phyloP scores from a whole-genome alignment of 1,140 invertebrate species.

The Drosophila rufa region DNA sequence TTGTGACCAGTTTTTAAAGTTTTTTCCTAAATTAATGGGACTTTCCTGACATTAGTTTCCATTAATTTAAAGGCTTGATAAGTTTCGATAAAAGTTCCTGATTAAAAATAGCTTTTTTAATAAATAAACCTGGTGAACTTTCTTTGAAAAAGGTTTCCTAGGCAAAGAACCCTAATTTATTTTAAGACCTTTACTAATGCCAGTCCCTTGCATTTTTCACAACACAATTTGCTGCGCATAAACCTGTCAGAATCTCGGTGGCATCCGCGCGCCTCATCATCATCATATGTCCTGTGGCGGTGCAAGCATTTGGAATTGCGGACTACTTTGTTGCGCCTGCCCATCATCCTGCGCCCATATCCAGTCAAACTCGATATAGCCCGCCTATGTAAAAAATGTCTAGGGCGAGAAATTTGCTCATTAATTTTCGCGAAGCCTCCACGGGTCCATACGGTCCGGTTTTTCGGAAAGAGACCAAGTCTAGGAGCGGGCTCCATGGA shows the following conservation, averaged over 20 bases:
- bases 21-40: background rate
- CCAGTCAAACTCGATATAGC: constrained; percentile 47
- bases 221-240: constrained; percentile 49
- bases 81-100: too few relatives aligned
- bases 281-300: constrained; percentile 41
- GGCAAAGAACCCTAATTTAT: too few relatives aligned
- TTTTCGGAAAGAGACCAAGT: constrained; percentile 20
- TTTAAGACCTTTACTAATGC: background rate
- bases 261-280: constrained; percentile 39
- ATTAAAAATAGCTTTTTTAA: too few relatives aligned
- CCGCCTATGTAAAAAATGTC: constrained; percentile 58
- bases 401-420: constrained; percentile 75
- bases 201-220: background rate
- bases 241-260: constrained; percentile 59
- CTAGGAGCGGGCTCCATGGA: constrained; percentile 9
- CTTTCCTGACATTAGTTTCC: too few relatives aligned
- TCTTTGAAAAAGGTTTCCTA: too few relatives aligned
- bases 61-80: too few relatives aligned
- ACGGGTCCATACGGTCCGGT: constrained; percentile 33
- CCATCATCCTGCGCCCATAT: constrained; percentile 58
- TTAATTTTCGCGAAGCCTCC: constrained; percentile 72
- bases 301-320: constrained; percentile 22
- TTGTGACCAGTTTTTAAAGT: background rate
- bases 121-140: too few relatives aligned
- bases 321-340: constrained; percentile 63